Base-by-base conservation (phyloP, 1,140 invertebrate genomes). In the Drosophila biarmipes region DNA sequence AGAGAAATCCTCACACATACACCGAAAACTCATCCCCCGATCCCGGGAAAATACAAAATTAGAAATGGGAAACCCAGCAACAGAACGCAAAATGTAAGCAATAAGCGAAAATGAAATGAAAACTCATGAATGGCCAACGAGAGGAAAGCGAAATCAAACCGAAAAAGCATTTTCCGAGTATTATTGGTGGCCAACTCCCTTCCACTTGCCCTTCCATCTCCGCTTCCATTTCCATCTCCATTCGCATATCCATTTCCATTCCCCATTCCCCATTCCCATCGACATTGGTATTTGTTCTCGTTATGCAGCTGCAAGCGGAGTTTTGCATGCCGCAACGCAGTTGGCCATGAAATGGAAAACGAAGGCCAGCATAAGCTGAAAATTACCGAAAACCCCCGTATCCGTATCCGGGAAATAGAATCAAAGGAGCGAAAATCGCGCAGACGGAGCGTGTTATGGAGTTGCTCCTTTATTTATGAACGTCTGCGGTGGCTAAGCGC, bases 101-200 rank as follows among this genome's bases (percentile, higher is more conserved):
- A 87, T 89, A 89, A 87, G 79, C 84, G 84, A 87, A 89, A 89
- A 87, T 84, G 84, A 87, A 87, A 87, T 87, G 84, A 87, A 89
- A 87, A 89, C 77, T 89, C 84, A 87, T 84, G 84, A 87, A 82
- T 86, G 73, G 78, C 73, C 73, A 80, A 71, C 48, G 38, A 27
- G 34, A 62, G 57, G 53, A 51, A 71, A 73, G 46, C 61, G 62
- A 87, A 84, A 80, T 89, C 85, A 79, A 87, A 87, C 62, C 62
- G 64, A 86, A 87, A 87, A 84, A 69, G 40, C 84, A 84, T 82
- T 87, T 82, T 76, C 38, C 46, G 53, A 72, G 72, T 73, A 72
- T 61, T 82, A 82, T 87, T 75, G 63, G 62, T 64, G 52, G 48
- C 57, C 74, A 66, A 42, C 61, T 48, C 37, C 27, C 38, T 31